Base-by-base conservation (phyloP, 37 sponge, comb jelly and placozoan species). In the Chondrilla cf. caribensis region DNA sequence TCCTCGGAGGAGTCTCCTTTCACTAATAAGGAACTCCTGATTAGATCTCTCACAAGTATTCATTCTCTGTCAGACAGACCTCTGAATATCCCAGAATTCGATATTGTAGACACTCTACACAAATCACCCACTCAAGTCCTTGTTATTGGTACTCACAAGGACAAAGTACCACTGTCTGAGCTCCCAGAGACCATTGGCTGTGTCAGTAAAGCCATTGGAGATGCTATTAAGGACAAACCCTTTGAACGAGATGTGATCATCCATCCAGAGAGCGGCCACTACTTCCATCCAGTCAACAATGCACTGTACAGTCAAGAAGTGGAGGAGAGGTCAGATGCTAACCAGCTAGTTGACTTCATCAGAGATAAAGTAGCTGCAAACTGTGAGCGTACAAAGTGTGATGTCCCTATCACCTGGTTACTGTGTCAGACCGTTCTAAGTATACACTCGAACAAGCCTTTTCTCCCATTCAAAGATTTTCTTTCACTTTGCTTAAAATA, bases 341-440 rank as follows among this genome's bases (percentile, higher is more conserved):
- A 33, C 33, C 32, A 26, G 4, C 33, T 33, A 29, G 68, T 33
- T 1, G 32, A 33, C 31, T 33, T 28, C 33, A 33, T 33, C 17
- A 28, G 32, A 18, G 68, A 33, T 17, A 33, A 17, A 0, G 4
- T 4, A 31, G 68, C 68, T 31, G 17, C 17, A 33, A 1, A 33
- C 17, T 33, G 29, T 28, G 35, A 28, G n/a, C 33, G 68, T 17
- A 33, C 31, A 28, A n/a, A 26, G 4, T 33, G 35, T 26, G 31
- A n/a, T 33, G 29, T 33, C 3, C 32, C 68, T 33, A 4, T 67
- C 2, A n/a, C 68, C 29, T 67, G 68, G 68, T 17, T 67, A 33
- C 29, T 67, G 35, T 67, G 68, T 67, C 68, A 67, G 68, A 29
- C 35, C 17, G 35, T 67, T 17, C 68, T 67, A 18, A 67, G 35